Percentiles rank a stretch among this genome's conserved stretches.
phyloP scores from a whole-genome alignment of 1,140 invertebrate genomes.

The Glomeris maerens region DNA sequence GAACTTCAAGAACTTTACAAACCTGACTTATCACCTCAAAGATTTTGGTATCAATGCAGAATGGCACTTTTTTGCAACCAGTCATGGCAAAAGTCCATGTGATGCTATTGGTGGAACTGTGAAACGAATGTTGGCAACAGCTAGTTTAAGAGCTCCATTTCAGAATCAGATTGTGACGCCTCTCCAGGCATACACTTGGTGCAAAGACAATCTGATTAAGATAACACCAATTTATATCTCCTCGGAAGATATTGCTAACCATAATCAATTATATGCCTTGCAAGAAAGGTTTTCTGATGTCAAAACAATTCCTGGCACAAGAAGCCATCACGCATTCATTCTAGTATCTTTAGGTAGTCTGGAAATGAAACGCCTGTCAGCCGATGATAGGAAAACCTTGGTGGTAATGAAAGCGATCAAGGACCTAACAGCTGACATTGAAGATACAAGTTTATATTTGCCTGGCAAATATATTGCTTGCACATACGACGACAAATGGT shows the following conservation, averaged over 20 bases:
- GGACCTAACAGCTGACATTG: not conserved
- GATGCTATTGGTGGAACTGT: constrained; percentile 23
- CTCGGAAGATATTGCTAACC: not conserved
- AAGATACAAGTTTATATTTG: not conserved
- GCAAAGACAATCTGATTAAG: not conserved
- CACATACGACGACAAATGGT: constrained; percentile 1
- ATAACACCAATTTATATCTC: not conserved
- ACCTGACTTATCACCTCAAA: constrained; percentile 21
- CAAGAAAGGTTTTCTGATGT: not conserved
- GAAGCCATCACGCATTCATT: not conserved
- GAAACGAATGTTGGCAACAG: constrained; percentile 10
- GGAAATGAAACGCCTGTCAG: not conserved
- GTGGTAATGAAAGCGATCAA: not conserved
- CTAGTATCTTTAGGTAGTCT: not conserved
- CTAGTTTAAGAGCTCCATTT: constrained; percentile 8
- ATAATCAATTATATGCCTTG: not conserved
- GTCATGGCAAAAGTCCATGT: constrained; percentile 23
- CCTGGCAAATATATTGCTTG: not conserved
- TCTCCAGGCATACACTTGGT: not conserved
- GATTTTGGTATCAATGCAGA: constrained; percentile 20
- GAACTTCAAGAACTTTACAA: constrained; percentile 24
- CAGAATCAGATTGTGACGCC: constrained; percentile 1
- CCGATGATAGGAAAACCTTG: not conserved
- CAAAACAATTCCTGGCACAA: constrained; percentile 1
- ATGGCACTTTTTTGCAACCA: constrained; percentile 25